Conservation (phyloP, 2,888 invertebrate species). For the Xylocampa areola region DNA sequence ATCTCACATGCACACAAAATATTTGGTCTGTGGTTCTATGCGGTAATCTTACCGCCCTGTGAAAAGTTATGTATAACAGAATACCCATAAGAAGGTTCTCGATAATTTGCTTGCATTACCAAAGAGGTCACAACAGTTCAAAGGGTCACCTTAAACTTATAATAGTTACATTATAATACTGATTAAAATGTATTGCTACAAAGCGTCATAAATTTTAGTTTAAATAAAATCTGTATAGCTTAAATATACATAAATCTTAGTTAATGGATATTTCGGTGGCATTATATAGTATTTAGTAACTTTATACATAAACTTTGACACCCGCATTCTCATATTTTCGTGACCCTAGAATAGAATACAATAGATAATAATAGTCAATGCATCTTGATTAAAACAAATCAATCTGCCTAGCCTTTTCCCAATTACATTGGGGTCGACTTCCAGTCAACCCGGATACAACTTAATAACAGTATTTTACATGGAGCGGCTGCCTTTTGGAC, state of each 20-base stretch:
- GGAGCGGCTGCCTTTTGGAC: no score
- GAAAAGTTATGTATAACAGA: background rate
- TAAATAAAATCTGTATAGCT: slow-evolving; percentile 15
- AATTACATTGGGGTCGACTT: no score
- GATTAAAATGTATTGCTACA: slow-evolving; percentile 35
- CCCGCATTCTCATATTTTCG: no score
- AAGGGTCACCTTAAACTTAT: slow-evolving; percentile 16
- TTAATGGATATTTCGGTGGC: slow-evolving; percentile 23
- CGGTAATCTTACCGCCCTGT: no score
- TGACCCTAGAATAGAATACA: no score
- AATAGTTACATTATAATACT: slow-evolving; percentile 26
- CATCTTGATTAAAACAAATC: no score
- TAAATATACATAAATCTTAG: slow-evolving; percentile 19
- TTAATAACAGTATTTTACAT: no score
- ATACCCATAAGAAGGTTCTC: slow-evolving; percentile 5
- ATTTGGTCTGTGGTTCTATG: no score
- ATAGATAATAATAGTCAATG: no score
- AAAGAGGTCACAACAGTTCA: slow-evolving; percentile 13
- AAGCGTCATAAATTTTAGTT: slow-evolving; percentile 34
- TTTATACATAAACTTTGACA: background rate
- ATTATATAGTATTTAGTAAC: background rate
- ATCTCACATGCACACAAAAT: no score
- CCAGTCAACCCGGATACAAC: no score
- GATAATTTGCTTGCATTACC: slow-evolving; percentile 9
- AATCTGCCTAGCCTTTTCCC: no score